phyloP scores from a whole-genome alignment of 2,888 invertebrate genomes.

The Dryocosmus kuriphilus region DNA sequence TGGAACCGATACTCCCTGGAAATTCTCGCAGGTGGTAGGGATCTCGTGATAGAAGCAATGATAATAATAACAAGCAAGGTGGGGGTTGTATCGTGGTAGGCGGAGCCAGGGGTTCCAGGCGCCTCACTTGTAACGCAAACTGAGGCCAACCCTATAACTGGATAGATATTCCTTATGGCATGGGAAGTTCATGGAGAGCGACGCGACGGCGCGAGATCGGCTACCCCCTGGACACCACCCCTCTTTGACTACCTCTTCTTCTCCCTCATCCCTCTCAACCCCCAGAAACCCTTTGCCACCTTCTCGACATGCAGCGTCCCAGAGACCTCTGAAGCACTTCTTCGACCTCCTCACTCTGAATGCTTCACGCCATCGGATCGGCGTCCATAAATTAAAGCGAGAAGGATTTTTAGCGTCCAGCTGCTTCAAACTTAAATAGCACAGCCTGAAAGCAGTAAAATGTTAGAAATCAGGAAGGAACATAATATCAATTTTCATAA shows the following conservation, averaged over 20 bases:
- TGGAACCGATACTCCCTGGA: neutral
- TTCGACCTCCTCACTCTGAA: neutral
- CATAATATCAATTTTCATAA: too few relatives aligned
- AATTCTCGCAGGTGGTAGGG: neutral
- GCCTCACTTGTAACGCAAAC: conserved; percentile 65
- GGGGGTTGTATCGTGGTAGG: conserved; percentile 70
- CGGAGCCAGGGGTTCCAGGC: conserved; percentile 67
- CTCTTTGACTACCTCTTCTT: conserved; percentile 52
- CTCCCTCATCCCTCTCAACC: conserved; percentile 20
- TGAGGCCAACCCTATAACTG: conserved; percentile 67
- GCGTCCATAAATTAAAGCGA: neutral
- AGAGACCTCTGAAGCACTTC: conserved; percentile 4
- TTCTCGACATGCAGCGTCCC: conserved; percentile 1
- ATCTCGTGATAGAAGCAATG: neutral
- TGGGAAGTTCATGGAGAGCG: conserved; percentile 63
- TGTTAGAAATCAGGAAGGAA: too few relatives aligned
- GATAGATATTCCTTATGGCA: conserved; percentile 64
- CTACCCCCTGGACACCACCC: conserved; percentile 54
- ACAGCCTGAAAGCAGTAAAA: too few relatives aligned
- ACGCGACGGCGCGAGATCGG: conserved; percentile 56
- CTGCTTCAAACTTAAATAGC: neutral
- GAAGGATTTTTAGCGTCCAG: neutral
- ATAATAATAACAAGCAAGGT: conserved; percentile 43
- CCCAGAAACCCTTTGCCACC: neutral
- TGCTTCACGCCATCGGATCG: neutral